Conservation (phyloP, 2,888 invertebrate genomes). For the Chrysopilus asiliformis region DNA sequence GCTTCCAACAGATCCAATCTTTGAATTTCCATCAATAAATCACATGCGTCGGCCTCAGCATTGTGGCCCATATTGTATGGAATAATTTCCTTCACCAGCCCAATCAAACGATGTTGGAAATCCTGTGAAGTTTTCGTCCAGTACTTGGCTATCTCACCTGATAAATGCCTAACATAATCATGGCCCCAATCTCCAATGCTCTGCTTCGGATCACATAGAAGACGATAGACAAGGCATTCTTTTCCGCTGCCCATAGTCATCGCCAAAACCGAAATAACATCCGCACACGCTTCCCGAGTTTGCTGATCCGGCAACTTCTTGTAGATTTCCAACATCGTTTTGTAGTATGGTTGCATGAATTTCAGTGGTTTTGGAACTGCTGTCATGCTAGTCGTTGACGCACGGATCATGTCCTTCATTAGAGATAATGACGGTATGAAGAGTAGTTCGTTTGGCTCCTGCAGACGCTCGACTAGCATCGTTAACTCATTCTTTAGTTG, state of each 20-base stretch:
- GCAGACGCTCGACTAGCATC: conserved; percentile 55
- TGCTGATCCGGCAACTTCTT: conserved; percentile 56
- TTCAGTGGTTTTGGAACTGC: conserved; percentile 94
- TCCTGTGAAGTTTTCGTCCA: conserved; percentile 42
- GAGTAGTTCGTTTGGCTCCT: conserved; percentile 47
- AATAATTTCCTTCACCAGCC: conserved; percentile 75
- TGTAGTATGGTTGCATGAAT: conserved; percentile 76
- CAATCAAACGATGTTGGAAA: conserved; percentile 47
- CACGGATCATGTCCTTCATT: conserved; percentile 68
- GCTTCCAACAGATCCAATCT: conserved; percentile 70
- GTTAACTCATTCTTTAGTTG: conserved; percentile 75
- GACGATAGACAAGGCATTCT: conserved; percentile 86
- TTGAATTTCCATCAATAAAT: conserved; percentile 95
- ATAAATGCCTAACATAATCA: conserved; percentile 92
- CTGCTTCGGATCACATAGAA: conserved; percentile 57
- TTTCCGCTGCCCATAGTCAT: conserved; percentile 70
- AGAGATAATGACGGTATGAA: conserved; percentile 69
- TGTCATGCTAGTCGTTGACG: conserved; percentile 94
- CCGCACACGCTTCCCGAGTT: conserved; percentile 66
- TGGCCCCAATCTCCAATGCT: conserved; percentile 98
- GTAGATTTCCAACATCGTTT: conserved; percentile 63
- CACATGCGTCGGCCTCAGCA: conserved; percentile 97
- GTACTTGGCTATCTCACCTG: conserved; percentile 78
- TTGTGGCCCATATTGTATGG: conserved; percentile 95
- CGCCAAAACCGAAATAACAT: conserved; percentile 83